phyloP scores from a whole-genome alignment of 2,888 invertebrate species.

The Drosophila meridiana region DNA sequence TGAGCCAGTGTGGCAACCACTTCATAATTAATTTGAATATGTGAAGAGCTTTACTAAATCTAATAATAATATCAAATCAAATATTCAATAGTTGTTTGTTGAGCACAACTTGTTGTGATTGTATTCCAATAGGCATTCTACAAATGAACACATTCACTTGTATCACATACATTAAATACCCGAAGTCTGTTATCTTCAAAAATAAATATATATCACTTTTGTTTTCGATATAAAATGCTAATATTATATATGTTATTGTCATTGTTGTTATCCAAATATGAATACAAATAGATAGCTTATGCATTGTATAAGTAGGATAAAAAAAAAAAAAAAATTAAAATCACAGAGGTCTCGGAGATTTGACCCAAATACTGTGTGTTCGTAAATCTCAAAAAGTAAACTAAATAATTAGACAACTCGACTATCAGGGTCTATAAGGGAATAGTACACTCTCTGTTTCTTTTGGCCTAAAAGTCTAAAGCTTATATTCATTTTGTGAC shows the following conservation, averaged over 20 bases:
- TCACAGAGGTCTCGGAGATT: not conserved
- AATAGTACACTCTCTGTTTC: not conserved
- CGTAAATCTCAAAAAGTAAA: too few relatives aligned
- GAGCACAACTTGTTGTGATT: not conserved
- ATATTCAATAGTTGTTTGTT: not conserved
- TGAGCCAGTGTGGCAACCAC: not conserved
- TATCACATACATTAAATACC: not conserved
- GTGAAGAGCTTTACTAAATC: not conserved
- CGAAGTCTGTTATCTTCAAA: not conserved
- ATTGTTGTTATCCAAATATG: not conserved
- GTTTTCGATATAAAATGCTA: not conserved
- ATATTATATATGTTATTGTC: not conserved
- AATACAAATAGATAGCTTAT: not conserved
- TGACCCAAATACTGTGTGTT: not conserved
- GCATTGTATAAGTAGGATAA: too few relatives aligned
- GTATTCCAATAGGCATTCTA: not conserved
- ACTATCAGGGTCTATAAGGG: not conserved
- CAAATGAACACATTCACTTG: too few relatives aligned
- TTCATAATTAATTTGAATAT: not conserved
- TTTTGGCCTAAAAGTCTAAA: not conserved
- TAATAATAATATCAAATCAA: not conserved
- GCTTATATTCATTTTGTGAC: not conserved
- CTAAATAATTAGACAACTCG: not conserved
- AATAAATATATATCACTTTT: not conserved
- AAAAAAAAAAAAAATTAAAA: not conserved